Conservation (phyloP, 2,113 vertebrate genomes). For the Martes martes region DNA sequence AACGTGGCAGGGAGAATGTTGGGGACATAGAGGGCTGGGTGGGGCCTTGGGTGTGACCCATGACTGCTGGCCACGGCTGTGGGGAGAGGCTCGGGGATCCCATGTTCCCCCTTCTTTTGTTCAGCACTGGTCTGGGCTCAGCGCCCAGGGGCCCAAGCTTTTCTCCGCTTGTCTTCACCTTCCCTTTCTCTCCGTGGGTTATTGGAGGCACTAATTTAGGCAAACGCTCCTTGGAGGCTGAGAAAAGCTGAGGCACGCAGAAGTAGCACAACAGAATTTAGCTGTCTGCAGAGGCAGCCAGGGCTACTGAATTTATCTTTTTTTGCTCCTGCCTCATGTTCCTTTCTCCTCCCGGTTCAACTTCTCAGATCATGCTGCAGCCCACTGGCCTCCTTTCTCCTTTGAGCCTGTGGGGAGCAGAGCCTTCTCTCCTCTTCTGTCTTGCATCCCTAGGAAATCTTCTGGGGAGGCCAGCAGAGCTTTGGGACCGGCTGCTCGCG, state of each 20-base stretch:
- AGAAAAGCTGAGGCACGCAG: neutral
- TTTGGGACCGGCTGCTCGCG: neutral
- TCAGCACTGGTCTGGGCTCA: fast-evolving
- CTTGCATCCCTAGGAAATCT: neutral
- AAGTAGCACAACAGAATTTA: neutral
- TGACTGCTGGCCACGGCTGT: neutral
- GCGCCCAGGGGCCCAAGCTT: neutral
- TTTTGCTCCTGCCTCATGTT: neutral
- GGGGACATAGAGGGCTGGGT: too few species aligned
- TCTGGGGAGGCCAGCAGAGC: neutral
- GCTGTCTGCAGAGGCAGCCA: neutral
- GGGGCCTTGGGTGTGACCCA: neutral
- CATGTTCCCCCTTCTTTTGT: neutral
- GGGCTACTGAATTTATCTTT: neutral
- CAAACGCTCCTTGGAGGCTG: neutral
- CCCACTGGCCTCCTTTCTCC: neutral
- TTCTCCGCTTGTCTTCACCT: neutral
- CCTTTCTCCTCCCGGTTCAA: neutral
- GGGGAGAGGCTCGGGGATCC: neutral
- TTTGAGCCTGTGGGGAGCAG: neutral
- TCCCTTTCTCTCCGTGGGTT: neutral
- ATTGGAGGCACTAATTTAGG: neutral
- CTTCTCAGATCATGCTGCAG: neutral
- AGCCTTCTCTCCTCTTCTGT: neutral
- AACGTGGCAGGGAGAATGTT: neutral